phyloP scores from a whole-genome alignment of 2,113 vertebrate genomes.

The Neolamprologus fasciatus region DNA sequence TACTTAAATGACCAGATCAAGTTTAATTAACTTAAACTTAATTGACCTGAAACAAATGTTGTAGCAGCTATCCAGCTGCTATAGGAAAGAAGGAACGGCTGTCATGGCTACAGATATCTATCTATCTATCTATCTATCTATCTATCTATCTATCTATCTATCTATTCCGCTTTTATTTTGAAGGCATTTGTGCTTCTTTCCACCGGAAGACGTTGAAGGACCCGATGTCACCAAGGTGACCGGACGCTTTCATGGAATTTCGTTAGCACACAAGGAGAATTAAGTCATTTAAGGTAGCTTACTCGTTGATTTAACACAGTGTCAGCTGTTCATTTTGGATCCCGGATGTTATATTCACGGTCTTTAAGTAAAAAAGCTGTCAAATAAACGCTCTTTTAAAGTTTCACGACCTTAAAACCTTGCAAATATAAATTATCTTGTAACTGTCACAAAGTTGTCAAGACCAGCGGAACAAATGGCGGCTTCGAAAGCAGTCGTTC shows the following conservation, averaged over 20 bases:
- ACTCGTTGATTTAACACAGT: not conserved
- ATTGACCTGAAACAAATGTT: not conserved
- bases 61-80: not conserved
- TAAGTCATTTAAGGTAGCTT: no score
- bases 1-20: not conserved
- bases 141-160: no score
- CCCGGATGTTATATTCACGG: not conserved
- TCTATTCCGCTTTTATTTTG: slow-evolving; percentile 9
- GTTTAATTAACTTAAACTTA: not conserved
- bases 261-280: not conserved
- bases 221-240: slow-evolving; percentile 35
- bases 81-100: not conserved
- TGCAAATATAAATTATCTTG: not conserved
- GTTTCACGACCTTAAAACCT: not conserved
- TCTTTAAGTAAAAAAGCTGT: not conserved
- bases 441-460: not conserved
- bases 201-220: not conserved
- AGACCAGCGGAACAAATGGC: not conserved
- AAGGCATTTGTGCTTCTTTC: not conserved
- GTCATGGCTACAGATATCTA: not conserved
- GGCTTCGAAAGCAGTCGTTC: not conserved
- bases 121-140: not conserved
- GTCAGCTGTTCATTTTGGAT: not conserved
- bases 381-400: not conserved
- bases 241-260: not conserved